Base-by-base conservation (phyloP, 2,888 invertebrate species). In the Aspidiotus rigidus region DNA sequence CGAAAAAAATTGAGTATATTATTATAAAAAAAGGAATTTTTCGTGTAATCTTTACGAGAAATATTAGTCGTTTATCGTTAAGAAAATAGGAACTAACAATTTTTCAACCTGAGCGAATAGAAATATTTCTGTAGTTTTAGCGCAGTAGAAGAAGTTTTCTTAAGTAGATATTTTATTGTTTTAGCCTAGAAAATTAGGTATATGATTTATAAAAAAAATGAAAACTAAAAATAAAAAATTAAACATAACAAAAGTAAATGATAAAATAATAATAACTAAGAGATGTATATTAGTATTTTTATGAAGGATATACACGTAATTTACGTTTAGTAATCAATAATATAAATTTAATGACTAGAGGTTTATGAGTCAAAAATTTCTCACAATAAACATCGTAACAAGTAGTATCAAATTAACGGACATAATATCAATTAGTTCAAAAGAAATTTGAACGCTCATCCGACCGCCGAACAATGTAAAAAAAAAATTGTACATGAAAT, bases 371-470 rank as follows among this genome's bases (percentile, higher is more conserved):
- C 11, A 53, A 53, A n/a, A 5, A 13, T 53, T 53, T 53, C 5
- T 11, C 3, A 53, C 11, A 53, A n/a, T 13, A 53, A 53, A 53
- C 11, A 53, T 3, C n/a, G n/a, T 55, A 55, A 55, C 56, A 55
- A 55, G 7, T 55, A 55, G 7, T 55, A 55, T 55, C 15, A 55
- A 55, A 55, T 9, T 13, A 55, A 55, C 15, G n/a, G 7, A 55
- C 1, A 28, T 28, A 28, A 28, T 28, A 28, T 28, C 28, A 28
- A 28, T 28, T 28, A 3, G 5, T 28, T 16, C 17, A 55, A n/a
- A 55, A 55, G 17, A 55, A 16, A 55, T 55, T 55, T 55, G n/a
- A 55, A 55, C 56, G 56, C n/a, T n/a, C n/a, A n/a, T n/a, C n/a
- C n/a, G n/a, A n/a, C n/a, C n/a, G n/a, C n/a, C 56, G n/a, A 11